Evolutionary conservation across 2,888 invertebrate species (phyloP), one percentile per base, ranked within the genome.

Genomic region (Apodemia mormo): DNA sequence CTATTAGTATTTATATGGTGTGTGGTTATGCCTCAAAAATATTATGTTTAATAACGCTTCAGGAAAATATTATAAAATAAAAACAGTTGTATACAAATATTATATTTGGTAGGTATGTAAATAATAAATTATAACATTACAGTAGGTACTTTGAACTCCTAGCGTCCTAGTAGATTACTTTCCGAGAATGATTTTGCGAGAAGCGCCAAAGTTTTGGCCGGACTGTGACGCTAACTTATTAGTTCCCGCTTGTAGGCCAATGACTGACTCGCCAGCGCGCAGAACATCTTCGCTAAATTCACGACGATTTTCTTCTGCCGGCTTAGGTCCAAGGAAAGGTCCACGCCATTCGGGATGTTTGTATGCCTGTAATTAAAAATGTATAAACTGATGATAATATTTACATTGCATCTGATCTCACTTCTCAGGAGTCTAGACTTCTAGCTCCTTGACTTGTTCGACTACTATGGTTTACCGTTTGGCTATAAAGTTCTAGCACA

Each of bases 121-220:
- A 2, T 45, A 12, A 54, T 54, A 54, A 54, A 54, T 54, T 8
- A 22, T 54, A 8, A 54, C 52, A 22, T 5, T 54, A 54, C 22
- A 54, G 22, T 22, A 22, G 22, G 7, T 37, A 7, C 14, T 14
- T 14, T 37, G 33, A 61, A 61, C 7, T 61, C 29, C 61, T 61
- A 61, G 2, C 33, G 7, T 14, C 37, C 61, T 61, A 61, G 61
- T 61, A 40, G 22, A n/a, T 86, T 77, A 96, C 90, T 96, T 96
- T 86, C 96, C 96, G 72, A 97, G 94, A 77, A 97, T 95, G 80
- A 97, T 97, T 87, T 97, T 97, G 79, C 97, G 94, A 65, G 96
- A 95, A 40, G 96, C 96, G n/a, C 97, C 97, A 79, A 97, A 97
- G 94, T 90, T 98, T 85, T 97, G 97, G 8, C 98, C 98, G 2